phyloP scores from a whole-genome alignment of 2,888 invertebrate species.

The Yponomeuta evonymella region DNA sequence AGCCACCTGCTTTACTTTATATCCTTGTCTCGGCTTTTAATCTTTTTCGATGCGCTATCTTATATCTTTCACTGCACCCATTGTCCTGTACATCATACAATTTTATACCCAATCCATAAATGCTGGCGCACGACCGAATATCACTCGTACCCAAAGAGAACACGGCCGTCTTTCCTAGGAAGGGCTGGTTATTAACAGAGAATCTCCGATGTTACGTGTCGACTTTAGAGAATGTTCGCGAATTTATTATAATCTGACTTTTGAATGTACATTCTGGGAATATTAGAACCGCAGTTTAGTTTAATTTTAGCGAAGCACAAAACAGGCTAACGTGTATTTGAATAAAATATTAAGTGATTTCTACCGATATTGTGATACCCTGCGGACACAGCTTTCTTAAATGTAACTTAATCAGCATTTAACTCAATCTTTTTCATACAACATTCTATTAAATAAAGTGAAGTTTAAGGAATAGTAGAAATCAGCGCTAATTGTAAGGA shows the following conservation, averaged over 20 bases:
- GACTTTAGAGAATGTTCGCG: slow-evolving; percentile 9
- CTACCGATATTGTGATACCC: no score
- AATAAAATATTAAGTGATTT: no score
- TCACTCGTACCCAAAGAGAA: slow-evolving; percentile 21
- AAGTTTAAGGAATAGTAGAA: no score
- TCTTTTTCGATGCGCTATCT: slow-evolving; percentile 33
- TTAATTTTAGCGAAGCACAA: neutral
- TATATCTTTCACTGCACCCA: slow-evolving; percentile 29
- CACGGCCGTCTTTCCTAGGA: slow-evolving; percentile 21
- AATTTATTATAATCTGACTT: slow-evolving; percentile 14
- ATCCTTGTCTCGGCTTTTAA: slow-evolving; percentile 30
- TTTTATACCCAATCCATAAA: slow-evolving; percentile 31
- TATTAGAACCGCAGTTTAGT: neutral
- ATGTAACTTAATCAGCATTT: no score
- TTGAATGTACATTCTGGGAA: slow-evolving; percentile 4
- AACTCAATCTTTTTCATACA: no score
- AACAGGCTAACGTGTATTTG: neutral
- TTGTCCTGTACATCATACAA: slow-evolving; percentile 36
- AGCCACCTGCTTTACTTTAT: slow-evolving; percentile 27
- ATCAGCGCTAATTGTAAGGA: no score
- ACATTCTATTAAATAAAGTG: no score
- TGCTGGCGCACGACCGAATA: slow-evolving; percentile 17
- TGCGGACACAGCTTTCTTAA: no score
- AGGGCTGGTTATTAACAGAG: neutral
- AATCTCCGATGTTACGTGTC: slow-evolving; percentile 10